phyloP scores from a whole-genome alignment of 2,797 vertebrate species.

The Lithobates pipiens region DNA sequence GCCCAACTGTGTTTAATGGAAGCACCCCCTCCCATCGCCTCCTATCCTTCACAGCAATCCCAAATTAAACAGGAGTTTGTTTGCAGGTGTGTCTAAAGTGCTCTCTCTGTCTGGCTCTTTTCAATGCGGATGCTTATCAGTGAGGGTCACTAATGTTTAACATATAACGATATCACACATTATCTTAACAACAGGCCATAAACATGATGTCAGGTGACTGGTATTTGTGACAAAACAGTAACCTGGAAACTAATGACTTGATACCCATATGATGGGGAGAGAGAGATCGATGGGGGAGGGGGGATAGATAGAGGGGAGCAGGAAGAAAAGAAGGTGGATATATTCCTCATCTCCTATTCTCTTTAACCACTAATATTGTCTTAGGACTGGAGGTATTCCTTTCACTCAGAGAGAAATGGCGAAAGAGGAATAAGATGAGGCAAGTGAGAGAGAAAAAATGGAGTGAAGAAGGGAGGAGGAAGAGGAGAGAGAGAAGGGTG shows the following conservation, averaged over 20 bases:
- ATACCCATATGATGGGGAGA: neutral
- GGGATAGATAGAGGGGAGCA: no score
- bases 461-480: no score
- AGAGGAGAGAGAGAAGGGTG: no score
- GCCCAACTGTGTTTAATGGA: neutral
- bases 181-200: slow-evolving; percentile 33
- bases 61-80: neutral
- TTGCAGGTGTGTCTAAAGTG: neutral
- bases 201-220: slow-evolving; percentile 23
- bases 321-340: no score
- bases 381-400: no score
- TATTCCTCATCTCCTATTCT: no score
- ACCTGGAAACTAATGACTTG: slow-evolving; percentile 9
- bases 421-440: no score
- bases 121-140: slow-evolving; percentile 30
- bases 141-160: slow-evolving; percentile 42
- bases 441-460: no score
- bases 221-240: slow-evolving; percentile 24
- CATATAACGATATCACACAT: slow-evolving; percentile 41
- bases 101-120: slow-evolving; percentile 8
- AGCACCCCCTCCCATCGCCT: no score
- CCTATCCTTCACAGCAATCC: neutral
- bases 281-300: neutral
- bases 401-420: no score
- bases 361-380: no score